Evolutionary conservation across 1,140 invertebrate species (phyloP), one percentile per base, ranked within the genome.

Genomic region (Achatina immaculata): DNA sequence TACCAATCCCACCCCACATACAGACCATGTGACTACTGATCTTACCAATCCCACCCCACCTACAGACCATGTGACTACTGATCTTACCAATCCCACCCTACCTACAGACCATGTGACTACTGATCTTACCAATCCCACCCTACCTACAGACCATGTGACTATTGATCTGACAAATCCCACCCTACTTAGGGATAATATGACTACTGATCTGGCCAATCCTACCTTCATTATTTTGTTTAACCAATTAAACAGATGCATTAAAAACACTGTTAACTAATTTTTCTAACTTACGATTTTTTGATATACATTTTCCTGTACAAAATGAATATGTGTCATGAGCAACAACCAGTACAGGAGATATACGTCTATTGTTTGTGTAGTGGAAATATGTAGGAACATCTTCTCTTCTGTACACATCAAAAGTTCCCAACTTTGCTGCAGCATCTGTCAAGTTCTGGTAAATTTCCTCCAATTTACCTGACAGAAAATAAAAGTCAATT

Each of bases 331-430:
- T 80, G 38, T 86, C 85, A n/a, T 89, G 86, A n/a, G 90, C 83
- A 14, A 90, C 85, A 7, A 90, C 16, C 1, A 91, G 16, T 28
- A 92, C 85, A 9, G 89, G 87, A 45, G 83, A 78, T 31, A 89
- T 88, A 40, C 91, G 74, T 19, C 85, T 78, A 55, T 91, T 89
- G 68, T 90, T 73, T 74, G 86, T 88, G 79, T 87, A 88, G 73
- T 92, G 90, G 78, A 85, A 91, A 24, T 86, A 36, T 14, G 82
- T 82, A 34, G 91, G 91, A 55, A 92, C 90, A 9, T 90, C 89
- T 62, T 86, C 83, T 80, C 89, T 90, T 24, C 81, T 83, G 72
- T 90, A 92, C 16, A 91, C 89, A 65, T 83, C 74, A 36, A 85
- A 74, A 74, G 88, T 62, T 7, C 43, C 55, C 43, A 28, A 34